phyloP scores from a whole-genome alignment of 1,140 invertebrate species.

The Manduca sexta region DNA sequence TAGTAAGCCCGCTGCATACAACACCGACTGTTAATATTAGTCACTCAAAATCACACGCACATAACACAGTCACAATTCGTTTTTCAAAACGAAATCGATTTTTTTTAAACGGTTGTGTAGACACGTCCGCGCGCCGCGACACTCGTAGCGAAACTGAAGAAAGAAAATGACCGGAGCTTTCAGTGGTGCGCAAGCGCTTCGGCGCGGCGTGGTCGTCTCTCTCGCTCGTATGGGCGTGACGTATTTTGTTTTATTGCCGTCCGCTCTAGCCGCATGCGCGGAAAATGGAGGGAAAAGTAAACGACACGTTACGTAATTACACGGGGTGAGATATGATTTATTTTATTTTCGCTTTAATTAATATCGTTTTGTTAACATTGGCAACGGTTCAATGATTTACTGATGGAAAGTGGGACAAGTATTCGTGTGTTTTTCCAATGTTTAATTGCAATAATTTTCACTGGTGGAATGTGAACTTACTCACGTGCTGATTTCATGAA shows the following conservation, averaged over 20 bases:
- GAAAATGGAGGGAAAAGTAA: conserved; percentile 55
- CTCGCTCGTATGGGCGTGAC: conserved; percentile 18
- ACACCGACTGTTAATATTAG: conserved; percentile 11
- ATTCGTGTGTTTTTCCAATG: conserved; percentile 3
- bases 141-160: conserved; percentile 54
- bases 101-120: conserved; percentile 11
- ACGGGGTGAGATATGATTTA: conserved; percentile 47
- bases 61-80: conserved; percentile 37
- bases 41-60: conserved; percentile 18
- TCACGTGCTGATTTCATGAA: too few relatives aligned
- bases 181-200: conserved; percentile 56
- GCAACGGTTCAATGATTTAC: conserved; percentile 33
- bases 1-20: conserved; percentile 21
- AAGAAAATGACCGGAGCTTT: conserved; percentile 44
- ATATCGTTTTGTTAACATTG: conserved; percentile 47
- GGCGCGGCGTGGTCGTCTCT: conserved; percentile 24
- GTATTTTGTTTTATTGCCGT: conserved; percentile 35
- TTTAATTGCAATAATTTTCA: too few relatives aligned
- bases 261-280: conserved; percentile 40
- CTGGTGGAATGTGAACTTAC: too few relatives aligned
- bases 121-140: conserved; percentile 33
- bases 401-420: conserved; percentile 4
- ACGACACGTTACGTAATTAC: conserved; percentile 45
- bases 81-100: conserved; percentile 36
- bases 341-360: conserved; percentile 29